These are phyloP conservation scores for Zaprionus gabonicus DNA, from an alignment of 1,140 invertebrate species.

Conservation along the genomic window DNA sequence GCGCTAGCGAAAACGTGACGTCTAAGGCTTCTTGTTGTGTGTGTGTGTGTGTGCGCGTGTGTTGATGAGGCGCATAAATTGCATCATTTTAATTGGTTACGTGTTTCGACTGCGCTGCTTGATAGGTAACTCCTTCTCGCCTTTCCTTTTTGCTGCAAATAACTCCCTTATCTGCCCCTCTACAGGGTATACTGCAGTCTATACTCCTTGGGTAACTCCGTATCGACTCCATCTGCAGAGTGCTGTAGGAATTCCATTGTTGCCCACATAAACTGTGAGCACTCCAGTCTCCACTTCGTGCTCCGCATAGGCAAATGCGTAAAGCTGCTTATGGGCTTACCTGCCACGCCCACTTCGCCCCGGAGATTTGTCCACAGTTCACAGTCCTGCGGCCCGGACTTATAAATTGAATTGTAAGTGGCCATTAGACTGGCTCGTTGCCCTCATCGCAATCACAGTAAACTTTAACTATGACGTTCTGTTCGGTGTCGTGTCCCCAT, in stretches of 20 bases:
- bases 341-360: conserved; percentile 6
- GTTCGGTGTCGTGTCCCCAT: neutral
- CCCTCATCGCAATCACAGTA: conserved; percentile 9
- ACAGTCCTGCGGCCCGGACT: conserved; percentile 18
- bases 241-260: conserved; percentile 69
- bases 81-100: conserved; percentile 54
- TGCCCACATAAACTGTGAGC: conserved; percentile 51
- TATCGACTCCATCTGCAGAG: conserved; percentile 43
- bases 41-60: neutral
- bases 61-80: conserved; percentile 34
- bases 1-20: conserved; percentile 29
- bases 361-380: conserved; percentile 37
- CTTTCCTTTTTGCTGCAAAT: neutral
- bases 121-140: neutral
- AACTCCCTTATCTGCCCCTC: neutral
- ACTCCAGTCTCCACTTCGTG: conserved; percentile 49
- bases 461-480: conserved; percentile 50
- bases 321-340: conserved; percentile 29
- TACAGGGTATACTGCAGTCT: neutral
- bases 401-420: conserved; percentile 73
- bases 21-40: neutral
- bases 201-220: neutral
- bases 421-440: conserved; percentile 55
- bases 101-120: conserved; percentile 4
- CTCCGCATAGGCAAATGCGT: conserved; percentile 70